Percentiles rank a stretch among this genome's conserved stretches.
These are phyloP conservation scores for Sebastes oblongus DNA, from an alignment of 2,797 vertebrate species.

Conservation along the genomic window DNA sequence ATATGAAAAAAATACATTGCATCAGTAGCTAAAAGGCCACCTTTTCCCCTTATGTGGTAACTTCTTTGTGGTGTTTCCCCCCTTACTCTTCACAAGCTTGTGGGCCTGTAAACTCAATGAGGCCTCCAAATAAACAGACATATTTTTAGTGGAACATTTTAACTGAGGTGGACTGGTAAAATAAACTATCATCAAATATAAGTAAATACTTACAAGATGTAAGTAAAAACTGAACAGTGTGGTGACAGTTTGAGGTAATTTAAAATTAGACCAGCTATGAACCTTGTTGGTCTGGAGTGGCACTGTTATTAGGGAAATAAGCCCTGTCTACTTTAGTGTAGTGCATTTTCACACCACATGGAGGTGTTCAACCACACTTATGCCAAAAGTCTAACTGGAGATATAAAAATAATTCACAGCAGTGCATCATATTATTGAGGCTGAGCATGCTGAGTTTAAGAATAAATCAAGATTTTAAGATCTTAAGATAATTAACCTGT, in stretches of 20 bases:
- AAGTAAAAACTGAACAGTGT: not conserved
- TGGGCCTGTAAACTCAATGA: not conserved
- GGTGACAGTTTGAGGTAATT: not conserved
- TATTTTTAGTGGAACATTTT: not conserved
- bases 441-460: not conserved
- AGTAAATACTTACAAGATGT: too few species aligned
- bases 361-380: not conserved
- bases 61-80: not conserved
- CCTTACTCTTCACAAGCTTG: not conserved
- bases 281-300: not conserved
- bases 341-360: constrained; percentile 42
- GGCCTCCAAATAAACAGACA: not conserved
- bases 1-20: too few species aligned
- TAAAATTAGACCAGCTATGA: not conserved
- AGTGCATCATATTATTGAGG: not conserved
- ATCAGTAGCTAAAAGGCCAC: too few species aligned
- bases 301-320: not conserved
- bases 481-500: not conserved
- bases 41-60: not conserved
- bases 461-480: not conserved
- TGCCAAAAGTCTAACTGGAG: not conserved
- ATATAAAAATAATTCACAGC: not conserved
- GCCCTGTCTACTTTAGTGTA: constrained; percentile 3
- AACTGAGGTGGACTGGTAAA: not conserved
- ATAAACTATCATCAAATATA: not conserved